A percentile compares a stretch with the other conserved stretches of the same genome.
These are phyloP conservation scores for Syngnathoides biaculeatus DNA, from an alignment of 2,113 vertebrate species.

Conservation along the genomic window DNA sequence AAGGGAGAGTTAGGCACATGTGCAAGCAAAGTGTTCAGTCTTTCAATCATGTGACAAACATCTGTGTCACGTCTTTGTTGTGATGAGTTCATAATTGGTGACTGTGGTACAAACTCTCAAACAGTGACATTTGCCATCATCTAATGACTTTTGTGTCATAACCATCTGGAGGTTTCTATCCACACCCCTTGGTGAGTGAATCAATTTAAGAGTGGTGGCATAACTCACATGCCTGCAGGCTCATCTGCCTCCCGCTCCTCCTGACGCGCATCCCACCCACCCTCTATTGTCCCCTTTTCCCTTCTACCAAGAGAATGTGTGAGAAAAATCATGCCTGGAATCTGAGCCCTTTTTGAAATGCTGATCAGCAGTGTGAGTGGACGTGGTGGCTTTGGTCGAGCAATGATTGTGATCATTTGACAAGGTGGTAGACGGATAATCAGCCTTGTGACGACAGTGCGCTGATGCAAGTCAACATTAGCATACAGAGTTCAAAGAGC, in stretches of 20 bases:
- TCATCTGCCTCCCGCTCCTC: slow-evolving; percentile 17
- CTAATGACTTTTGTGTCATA: slow-evolving; percentile 14
- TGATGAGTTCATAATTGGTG: slow-evolving; percentile 3
- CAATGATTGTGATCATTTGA: slow-evolving; percentile 33
- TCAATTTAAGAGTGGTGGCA: slow-evolving; percentile 30
- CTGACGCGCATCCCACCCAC: slow-evolving; percentile 6
- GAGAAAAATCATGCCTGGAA: slow-evolving; percentile 53
- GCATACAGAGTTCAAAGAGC: slow-evolving; percentile 43
- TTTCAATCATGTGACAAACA: slow-evolving; percentile 9
- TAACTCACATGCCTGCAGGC: slow-evolving; percentile 41
- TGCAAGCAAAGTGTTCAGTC: slow-evolving; percentile 14
- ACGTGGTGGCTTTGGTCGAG: slow-evolving; percentile 17
- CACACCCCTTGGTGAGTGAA: neutral
- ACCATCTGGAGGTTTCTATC: slow-evolving; percentile 37
- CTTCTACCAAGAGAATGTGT: slow-evolving; percentile 15
- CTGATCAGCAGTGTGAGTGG: slow-evolving; percentile 10
- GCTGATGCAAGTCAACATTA: slow-evolving; percentile 41
- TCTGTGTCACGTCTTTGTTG: neutral
- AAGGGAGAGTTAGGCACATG: slow-evolving; percentile 33
- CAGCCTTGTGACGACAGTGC: slow-evolving; percentile 23
- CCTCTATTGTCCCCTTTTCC: neutral
- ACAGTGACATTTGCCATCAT: neutral
- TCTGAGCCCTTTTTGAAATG: slow-evolving; percentile 48
- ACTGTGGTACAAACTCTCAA: neutral
- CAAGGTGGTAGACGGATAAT: slow-evolving; percentile 22